Percentiles rank a stretch among this genome's conserved stretches.
phyloP scores from a whole-genome alignment of 2,797 vertebrate genomes.

The Champsocephalus gunnari region DNA sequence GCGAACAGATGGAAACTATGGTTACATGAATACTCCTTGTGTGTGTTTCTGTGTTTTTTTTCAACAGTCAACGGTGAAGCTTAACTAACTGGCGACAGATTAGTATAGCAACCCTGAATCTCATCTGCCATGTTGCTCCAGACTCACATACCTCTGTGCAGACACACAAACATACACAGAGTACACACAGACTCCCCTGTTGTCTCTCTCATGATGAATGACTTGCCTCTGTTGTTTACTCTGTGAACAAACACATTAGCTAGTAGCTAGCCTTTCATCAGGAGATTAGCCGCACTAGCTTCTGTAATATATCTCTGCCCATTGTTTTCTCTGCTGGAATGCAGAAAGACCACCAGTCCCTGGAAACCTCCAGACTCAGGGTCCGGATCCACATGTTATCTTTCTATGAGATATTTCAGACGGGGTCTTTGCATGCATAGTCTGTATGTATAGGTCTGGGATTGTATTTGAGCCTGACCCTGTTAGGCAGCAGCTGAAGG shows the following conservation, averaged over 20 bases:
- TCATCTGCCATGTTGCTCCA: constrained; percentile 43
- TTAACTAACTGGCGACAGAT: constrained; percentile 55
- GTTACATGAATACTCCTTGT: constrained; percentile 21
- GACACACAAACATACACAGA: constrained; percentile 36
- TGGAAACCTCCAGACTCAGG: constrained; percentile 23
- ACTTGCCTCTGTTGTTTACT: constrained; percentile 62
- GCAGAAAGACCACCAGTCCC: constrained; percentile 17
- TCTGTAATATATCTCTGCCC: constrained; percentile 42
- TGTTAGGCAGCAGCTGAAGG: constrained; percentile 49
- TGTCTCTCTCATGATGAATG: constrained; percentile 56
- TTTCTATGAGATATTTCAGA: constrained; percentile 30
- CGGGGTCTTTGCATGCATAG: constrained; percentile 28
- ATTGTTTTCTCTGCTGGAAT: constrained; percentile 28
- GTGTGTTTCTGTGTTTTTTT: constrained; percentile 18
- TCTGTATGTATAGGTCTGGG: constrained; percentile 9
- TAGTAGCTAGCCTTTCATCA: constrained; percentile 49
- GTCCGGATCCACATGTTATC: constrained; percentile 1
- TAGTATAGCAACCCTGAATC: constrained; percentile 48
- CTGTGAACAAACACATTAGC: constrained; percentile 67
- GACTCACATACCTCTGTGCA: constrained; percentile 48
- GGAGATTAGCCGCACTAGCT: constrained; percentile 46
- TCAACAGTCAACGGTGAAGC: constrained; percentile 40
- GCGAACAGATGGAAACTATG: constrained; percentile 31
- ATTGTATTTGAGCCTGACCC: constrained; percentile 16
- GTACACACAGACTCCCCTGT: constrained; percentile 26